Evolutionary conservation across 2,888 invertebrate genomes (phyloP).

Genomic region (Thymelicus lineola): DNA sequence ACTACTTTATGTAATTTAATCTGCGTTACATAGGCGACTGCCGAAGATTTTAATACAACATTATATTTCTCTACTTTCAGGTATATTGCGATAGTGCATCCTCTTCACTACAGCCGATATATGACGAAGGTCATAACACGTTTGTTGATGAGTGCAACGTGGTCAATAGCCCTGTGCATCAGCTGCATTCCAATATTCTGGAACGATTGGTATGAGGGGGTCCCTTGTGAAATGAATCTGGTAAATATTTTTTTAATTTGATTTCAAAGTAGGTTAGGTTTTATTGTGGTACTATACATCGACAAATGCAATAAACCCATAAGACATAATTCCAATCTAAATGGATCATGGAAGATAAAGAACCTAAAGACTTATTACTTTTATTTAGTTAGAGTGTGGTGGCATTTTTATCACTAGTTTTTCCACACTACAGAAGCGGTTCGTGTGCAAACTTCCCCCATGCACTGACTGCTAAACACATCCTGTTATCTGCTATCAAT

Average conservation of each 20-base stretch:
- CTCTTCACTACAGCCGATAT: conserved; percentile 90
- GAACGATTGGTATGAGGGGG: conserved; percentile 89
- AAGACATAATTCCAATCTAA: background rate
- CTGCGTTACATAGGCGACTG: too few relatives aligned
- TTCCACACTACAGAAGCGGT: background rate
- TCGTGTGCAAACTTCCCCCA: background rate
- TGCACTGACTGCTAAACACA: conserved; percentile 27
- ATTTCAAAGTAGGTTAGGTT: too few relatives aligned
- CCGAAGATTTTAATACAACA: background rate
- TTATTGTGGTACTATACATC: too few relatives aligned
- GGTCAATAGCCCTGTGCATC: conserved; percentile 87
- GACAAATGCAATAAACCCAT: background rate
- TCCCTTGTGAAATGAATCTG: conserved; percentile 88
- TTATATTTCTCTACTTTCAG: conserved; percentile 57
- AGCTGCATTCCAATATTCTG: conserved; percentile 90
- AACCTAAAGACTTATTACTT: too few relatives aligned
- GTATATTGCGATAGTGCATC: conserved; percentile 92
- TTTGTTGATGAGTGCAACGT: conserved; percentile 87
- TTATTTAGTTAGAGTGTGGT: too few relatives aligned
- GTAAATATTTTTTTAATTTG: conserved; percentile 57
- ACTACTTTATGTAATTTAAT: background rate
- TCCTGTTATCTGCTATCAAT: conserved; percentile 37
- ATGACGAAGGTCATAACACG: conserved; percentile 89
- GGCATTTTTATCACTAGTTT: background rate
- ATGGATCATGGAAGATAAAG: too few relatives aligned